A percentile compares a stretch with the other conserved stretches of the same genome.
phyloP scores from a whole-genome alignment of 2,113 vertebrate genomes.

The Chamaetylas fuelleborni region DNA sequence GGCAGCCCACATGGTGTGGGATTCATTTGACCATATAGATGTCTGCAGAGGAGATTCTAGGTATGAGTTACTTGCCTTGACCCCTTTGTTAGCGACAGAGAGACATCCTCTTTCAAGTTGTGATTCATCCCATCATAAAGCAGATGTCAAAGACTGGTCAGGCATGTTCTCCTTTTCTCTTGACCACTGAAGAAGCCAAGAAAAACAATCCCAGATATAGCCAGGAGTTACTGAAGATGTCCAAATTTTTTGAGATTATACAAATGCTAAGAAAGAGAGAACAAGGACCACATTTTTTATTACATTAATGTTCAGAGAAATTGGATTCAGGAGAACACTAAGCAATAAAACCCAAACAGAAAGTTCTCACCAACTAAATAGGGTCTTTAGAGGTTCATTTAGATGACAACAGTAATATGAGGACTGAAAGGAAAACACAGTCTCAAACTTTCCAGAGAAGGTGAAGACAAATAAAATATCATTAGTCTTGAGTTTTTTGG shows the following conservation, averaged over 20 bases:
- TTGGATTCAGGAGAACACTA: neutral
- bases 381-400: neutral
- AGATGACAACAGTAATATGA: neutral
- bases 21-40: rapidly evolving
- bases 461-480: neutral
- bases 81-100: neutral
- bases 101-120: neutral
- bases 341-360: neutral
- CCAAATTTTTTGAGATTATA: neutral
- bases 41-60: neutral
- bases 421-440: neutral
- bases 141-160: neutral
- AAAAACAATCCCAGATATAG: neutral
- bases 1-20: neutral
- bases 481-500: neutral
- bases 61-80: neutral
- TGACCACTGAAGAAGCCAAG: neutral
- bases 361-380: neutral
- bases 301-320: neutral
- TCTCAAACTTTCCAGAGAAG: neutral
- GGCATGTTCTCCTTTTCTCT: neutral
- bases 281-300: neutral
- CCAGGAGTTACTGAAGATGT: neutral
- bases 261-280: neutral
- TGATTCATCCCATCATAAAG: neutral